Conservation (phyloP, 2,113 vertebrate species). For the Bungarus multicinctus region DNA sequence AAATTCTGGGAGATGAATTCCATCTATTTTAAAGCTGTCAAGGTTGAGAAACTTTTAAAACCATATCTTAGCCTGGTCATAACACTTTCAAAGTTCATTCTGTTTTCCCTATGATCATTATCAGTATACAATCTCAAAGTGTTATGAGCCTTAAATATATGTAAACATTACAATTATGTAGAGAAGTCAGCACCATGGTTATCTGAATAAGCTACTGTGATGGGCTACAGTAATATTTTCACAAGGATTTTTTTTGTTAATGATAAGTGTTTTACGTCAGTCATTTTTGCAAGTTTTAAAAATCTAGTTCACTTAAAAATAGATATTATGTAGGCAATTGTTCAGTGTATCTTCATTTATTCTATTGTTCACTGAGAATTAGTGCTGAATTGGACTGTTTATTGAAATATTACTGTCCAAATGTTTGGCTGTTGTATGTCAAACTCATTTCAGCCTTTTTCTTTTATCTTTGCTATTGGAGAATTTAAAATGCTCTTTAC, state of each 20-base stretch:
- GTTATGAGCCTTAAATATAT: background rate
- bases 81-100: background rate
- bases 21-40: background rate
- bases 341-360: background rate
- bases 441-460: background rate
- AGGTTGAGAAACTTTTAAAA: background rate
- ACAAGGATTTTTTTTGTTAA: background rate
- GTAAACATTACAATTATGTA: rapidly evolving
- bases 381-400: background rate
- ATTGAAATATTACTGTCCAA: background rate
- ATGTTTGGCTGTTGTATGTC: background rate
- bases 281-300: background rate
- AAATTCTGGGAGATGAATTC: background rate
- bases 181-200: background rate
- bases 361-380: background rate
- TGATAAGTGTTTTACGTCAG: background rate
- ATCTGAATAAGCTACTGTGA: background rate
- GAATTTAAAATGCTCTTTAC: background rate
- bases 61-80: no score
- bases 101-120: background rate
- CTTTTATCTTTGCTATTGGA: background rate
- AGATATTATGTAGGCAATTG: background rate
- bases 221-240: background rate
- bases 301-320: background rate
- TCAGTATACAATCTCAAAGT: rapidly evolving